Evolutionary conservation across 2,113 vertebrate genomes (phyloP), one percentile per base, ranked within the genome.

Genomic region (Chaenogobius annularis): DNA sequence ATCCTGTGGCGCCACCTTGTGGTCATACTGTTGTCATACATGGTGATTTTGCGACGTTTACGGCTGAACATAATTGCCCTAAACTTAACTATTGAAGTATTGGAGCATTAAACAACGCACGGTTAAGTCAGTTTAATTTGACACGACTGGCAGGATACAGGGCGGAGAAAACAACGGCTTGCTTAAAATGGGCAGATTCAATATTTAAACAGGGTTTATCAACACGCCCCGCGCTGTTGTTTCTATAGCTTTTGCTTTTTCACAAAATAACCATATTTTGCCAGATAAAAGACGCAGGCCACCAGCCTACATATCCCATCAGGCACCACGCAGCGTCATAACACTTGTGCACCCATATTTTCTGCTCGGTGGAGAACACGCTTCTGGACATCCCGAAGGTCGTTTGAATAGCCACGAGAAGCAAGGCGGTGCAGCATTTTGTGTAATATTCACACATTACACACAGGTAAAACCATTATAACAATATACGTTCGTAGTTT

Each of bases 1-100:
- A 83, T 93, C 89, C 84, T 91, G 26, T 85, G 48, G 52, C 46
- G 82, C 88, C 90, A 88, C 83, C 91, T 78, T 78, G 81, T 83
- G 90, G 79, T 68, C 2, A 54, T 7, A 40, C 37, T 7, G 5
- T 7, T 52, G 58, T 31, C 44, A 31, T 64, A 61, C 13, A 12
- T 9, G 26, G 2, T 35, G 22, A 14, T 14, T 22, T 55, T 55
- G 9, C 20, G 52, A 1, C 17, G 47, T 17, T 7, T 48, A 48
- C 5, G 37, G 8, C 1, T 3, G 8, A 40, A 11, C 7, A 46
- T 2, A 10, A 46, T 43, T 43, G 40, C 40, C 40, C 10, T 43
- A 43, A 10, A 7, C 40, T 31, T 31, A 31, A 31, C 26, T 31
- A 31, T 31, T 31, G 26, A 31, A 31, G 26, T 31, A 31, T 31